A percentile compares a stretch with the other conserved stretches of the same genome.
These are phyloP conservation scores for Halcyon badia DNA, from an alignment of 2,797 vertebrate genomes.

Conservation along the genomic window DNA sequence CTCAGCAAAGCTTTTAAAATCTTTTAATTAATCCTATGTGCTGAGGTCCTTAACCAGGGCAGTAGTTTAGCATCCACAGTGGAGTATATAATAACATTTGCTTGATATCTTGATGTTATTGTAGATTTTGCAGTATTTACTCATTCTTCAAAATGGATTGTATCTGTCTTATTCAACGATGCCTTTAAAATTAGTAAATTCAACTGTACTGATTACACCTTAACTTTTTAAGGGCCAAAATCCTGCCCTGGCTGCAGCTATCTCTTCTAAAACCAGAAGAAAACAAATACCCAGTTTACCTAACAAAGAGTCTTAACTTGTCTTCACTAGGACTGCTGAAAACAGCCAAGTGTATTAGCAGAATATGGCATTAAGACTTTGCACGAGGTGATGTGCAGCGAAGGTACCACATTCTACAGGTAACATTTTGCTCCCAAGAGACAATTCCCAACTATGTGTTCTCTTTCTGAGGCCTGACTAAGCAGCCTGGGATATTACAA, in stretches of 20 bases:
- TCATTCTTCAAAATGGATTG: not conserved
- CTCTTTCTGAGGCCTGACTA: constrained; percentile 62
- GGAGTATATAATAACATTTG: not conserved
- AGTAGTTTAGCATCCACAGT: not conserved
- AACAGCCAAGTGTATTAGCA: not conserved
- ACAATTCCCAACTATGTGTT: constrained; percentile 13
- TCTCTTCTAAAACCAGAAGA: not conserved
- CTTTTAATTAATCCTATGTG: not conserved
- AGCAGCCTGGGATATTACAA: constrained; percentile 66
- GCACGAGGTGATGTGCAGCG: not conserved
- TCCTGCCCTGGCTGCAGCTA: not conserved
- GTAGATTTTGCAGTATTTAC: not conserved
- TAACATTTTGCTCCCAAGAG: constrained; percentile 36
- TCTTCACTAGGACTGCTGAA: not conserved
- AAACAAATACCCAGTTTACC: not conserved
- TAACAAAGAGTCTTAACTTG: not conserved
- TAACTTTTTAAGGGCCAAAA: not conserved
- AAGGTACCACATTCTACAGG: not conserved
- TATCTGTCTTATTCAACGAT: not conserved
- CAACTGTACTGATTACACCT: not conserved
- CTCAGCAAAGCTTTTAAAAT: not conserved
- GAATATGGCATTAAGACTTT: not conserved
- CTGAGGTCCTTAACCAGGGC: not conserved
- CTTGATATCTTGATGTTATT: not conserved
- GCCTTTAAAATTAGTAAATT: not conserved